phyloP scores from a whole-genome alignment of 2,888 invertebrate species.

The Cerastis leucographa region DNA sequence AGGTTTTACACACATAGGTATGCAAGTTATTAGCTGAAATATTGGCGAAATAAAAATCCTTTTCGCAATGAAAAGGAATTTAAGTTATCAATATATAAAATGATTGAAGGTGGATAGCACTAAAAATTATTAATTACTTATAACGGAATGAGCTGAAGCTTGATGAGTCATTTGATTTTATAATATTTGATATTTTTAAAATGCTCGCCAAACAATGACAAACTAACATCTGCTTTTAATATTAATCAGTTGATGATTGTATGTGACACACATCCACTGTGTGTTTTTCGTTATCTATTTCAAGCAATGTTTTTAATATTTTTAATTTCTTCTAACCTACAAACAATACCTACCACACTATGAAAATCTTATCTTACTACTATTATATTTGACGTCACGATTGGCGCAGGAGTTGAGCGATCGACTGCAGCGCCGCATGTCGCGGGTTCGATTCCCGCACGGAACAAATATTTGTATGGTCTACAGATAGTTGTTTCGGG shows the following conservation, averaged over 20 bases:
- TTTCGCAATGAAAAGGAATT: conserved; percentile 1
- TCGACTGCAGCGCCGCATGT: too few species aligned
- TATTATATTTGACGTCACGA: too few species aligned
- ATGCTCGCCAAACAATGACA: conserved; percentile 34
- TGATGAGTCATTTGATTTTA: conserved; percentile 2
- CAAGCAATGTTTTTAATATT: neutral
- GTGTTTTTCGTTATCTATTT: conserved; percentile 28
- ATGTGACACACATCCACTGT: conserved; percentile 20
- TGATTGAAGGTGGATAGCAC: neutral
- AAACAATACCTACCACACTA: neutral
- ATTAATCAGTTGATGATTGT: conserved; percentile 36
- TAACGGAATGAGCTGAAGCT: neutral
- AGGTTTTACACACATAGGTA: neutral
- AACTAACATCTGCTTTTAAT: conserved; percentile 30
- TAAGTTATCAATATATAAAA: neutral
- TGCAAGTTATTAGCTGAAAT: neutral
- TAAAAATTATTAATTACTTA: conserved; percentile 9
- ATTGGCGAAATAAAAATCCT: neutral
- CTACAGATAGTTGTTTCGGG: too few species aligned
- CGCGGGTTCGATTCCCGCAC: too few species aligned
- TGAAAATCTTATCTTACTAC: neutral
- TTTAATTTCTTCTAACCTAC: neutral
- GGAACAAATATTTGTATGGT: too few species aligned
- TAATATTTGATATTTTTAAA: conserved; percentile 21
- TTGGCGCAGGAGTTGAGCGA: too few species aligned